Evolutionary conservation across 2,888 invertebrate genomes (phyloP).

Genomic region (Microchrysa polita): DNA sequence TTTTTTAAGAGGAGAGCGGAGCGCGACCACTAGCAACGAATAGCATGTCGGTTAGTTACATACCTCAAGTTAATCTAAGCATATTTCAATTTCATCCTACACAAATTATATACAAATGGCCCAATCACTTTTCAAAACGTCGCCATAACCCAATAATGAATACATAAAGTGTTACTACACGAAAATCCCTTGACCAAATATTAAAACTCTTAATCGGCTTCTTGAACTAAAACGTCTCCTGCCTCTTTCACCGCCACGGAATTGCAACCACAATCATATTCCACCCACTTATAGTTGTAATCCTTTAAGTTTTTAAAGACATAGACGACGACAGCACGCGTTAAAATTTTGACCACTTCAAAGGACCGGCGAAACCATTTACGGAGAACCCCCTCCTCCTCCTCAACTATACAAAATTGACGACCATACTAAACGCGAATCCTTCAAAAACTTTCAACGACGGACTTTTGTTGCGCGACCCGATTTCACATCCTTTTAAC

Average conservation of each 20-base stretch:
- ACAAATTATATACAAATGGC: too few relatives aligned
- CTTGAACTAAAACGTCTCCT: neutral
- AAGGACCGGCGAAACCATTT: neutral
- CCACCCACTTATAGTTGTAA: constrained; percentile 4
- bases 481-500: too few relatives aligned
- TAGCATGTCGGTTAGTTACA: too few relatives aligned
- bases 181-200: neutral
- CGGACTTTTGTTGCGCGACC: too few relatives aligned
- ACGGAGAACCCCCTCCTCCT: too few relatives aligned
- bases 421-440: neutral
- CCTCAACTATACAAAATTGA: too few relatives aligned
- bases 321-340: neutral
- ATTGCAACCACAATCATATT: neutral
- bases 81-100: too few relatives aligned
- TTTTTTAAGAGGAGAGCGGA: too few relatives aligned
- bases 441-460: constrained; percentile 1
- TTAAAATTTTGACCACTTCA: neutral
- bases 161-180: neutral
- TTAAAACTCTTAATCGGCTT: neutral
- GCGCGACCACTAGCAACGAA: too few relatives aligned
- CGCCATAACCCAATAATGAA: neutral
- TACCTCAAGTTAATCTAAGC: too few relatives aligned
- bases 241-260: neutral
- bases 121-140: too few relatives aligned
- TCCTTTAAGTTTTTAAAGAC: neutral